Evolutionary conservation across 2,888 invertebrate species (phyloP), one percentile per base, ranked within the genome.

Genomic region (Cecidostiba fungosa): DNA sequence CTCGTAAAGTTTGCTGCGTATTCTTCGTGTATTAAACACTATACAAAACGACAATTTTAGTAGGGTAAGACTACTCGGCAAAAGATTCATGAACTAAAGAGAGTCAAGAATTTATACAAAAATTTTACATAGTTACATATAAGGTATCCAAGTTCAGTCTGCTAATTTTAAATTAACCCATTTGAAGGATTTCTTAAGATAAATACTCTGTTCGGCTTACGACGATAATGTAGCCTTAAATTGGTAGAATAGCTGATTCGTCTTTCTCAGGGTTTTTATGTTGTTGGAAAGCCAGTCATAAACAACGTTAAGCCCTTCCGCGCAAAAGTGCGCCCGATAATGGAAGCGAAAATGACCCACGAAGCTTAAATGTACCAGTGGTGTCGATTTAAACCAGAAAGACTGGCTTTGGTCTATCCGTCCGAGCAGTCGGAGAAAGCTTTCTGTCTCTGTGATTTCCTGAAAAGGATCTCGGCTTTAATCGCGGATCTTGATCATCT

Each of bases 271-370:
- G 19, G 16, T 32, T 32, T n/a, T 72, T 32, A 32, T 72, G 10
- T 32, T 36, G 70, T n/a, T n/a, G 14, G 32, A 70, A 39, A 36
- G 70, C 3, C n/a, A 36, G 70, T 70, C 19, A 29, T 19, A 29
- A 39, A n/a, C 36, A 70, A 19, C 19, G 39, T n/a, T 36, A 39
- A 70, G 70, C 39, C 29, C n/a, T n/a, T 70, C 19, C 36, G 29
- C 19, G 36, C 70, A n/a, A 32, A 39, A n/a, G 19, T 23, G 29
- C 29, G 50, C 74, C 50, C 74, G 74, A 74, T 74, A 74, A 47
- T 74, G 50, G 47, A 12, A 74, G 23, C 26, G 74, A 74, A 74
- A 74, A 74, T 74, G 50, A 74, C 50, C 50, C 47, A 43, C 26
- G 50, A 74, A 74, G 73, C 73, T 43, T n/a, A n/a, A 43, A 43